Evolutionary conservation across 2,113 vertebrate genomes (phyloP).

Genomic region (Motacilla tschutschensis): DNA sequence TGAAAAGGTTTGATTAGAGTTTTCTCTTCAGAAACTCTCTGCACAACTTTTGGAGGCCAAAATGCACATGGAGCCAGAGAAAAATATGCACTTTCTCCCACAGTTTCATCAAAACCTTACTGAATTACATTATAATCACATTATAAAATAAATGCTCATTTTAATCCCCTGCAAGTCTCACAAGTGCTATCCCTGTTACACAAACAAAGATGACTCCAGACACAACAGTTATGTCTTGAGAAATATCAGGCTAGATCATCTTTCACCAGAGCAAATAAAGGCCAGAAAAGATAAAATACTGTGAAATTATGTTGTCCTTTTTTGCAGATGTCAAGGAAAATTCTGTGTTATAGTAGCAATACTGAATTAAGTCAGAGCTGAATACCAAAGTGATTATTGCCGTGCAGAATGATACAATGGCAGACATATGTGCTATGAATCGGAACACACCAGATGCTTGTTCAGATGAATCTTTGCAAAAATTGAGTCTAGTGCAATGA

Average conservation of each 20-base stretch:
- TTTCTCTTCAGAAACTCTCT: neutral
- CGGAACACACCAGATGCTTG: neutral
- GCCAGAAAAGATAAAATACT: neutral
- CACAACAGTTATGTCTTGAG: constrained; percentile 24
- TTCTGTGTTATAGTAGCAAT: neutral
- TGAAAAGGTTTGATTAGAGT: neutral
- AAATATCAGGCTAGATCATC: neutral
- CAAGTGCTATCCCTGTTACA: neutral
- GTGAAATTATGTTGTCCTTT: neutral
- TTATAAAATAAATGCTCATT: neutral
- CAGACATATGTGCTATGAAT: neutral
- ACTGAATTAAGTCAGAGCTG: neutral
- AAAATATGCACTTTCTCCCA: neutral
- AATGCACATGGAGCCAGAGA: neutral
- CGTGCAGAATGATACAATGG: neutral
- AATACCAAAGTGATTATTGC: neutral
- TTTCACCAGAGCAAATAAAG: neutral
- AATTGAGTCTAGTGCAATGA: neutral
- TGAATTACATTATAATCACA: neutral
- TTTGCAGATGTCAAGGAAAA: neutral
- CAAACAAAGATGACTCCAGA: constrained; percentile 17
- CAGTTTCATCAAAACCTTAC: neutral
- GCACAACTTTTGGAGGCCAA: neutral
- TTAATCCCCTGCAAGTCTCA: neutral
- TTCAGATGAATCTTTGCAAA: neutral